phyloP scores from a whole-genome alignment of 2,113 vertebrate genomes.

The Eretmochelys imbricata region DNA sequence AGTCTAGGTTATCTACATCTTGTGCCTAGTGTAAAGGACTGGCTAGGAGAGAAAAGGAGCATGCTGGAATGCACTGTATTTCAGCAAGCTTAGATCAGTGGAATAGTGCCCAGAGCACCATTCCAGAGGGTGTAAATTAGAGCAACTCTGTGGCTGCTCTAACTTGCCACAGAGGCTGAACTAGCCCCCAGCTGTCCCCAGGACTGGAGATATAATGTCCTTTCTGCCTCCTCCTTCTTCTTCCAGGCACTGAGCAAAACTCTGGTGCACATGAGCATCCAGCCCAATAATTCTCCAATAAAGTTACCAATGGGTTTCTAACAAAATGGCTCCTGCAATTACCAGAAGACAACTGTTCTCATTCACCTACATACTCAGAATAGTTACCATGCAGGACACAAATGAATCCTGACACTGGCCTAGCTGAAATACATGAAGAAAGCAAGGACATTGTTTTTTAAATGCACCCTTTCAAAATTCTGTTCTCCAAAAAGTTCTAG shows the following conservation, averaged over 20 bases:
- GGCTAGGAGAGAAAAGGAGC: neutral
- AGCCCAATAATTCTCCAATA: neutral
- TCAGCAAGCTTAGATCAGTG: neutral
- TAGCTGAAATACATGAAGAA: neutral
- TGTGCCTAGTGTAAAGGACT: neutral
- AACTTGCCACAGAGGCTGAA: neutral
- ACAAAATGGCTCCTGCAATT: neutral
- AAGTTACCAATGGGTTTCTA: neutral
- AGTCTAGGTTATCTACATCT: neutral
- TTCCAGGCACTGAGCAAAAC: neutral
- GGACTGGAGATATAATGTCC: neutral
- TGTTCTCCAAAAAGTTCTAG: conserved; percentile 19
- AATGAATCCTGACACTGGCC: fast-evolving
- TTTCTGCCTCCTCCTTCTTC: neutral
- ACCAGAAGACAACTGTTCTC: neutral
- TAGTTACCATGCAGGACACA: neutral
- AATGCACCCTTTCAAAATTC: conserved; percentile 1
- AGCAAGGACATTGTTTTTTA: neutral
- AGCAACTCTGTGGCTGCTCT: neutral
- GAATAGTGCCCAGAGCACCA: fast-evolving
- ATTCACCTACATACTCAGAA: neutral
- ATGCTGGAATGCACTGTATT: neutral
- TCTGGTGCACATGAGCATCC: neutral
- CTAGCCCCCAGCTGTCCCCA: neutral
- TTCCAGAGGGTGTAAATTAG: neutral